These are phyloP conservation scores for Chiloscyllium plagiosum DNA, from an alignment of 2,113 vertebrate species.

Conservation along the genomic window DNA sequence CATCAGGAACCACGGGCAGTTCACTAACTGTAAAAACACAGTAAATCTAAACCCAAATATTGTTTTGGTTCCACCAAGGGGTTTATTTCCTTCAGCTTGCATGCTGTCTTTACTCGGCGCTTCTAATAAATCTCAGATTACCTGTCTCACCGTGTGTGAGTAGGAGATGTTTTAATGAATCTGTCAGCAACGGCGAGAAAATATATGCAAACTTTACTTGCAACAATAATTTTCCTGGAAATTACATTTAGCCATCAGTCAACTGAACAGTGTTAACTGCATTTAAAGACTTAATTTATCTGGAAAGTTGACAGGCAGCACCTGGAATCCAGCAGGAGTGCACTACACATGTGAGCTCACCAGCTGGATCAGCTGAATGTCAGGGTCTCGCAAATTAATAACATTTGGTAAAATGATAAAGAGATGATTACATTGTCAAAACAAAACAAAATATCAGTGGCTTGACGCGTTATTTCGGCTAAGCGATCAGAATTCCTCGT, in stretches of 20 bases:
- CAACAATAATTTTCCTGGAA: slow-evolving; percentile 36
- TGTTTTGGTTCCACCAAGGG: no score
- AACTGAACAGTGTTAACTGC: slow-evolving; percentile 20
- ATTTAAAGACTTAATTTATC: slow-evolving; percentile 36
- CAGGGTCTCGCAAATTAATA: slow-evolving; percentile 36
- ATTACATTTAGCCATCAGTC: slow-evolving; percentile 37
- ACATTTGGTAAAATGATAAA: slow-evolving; percentile 36
- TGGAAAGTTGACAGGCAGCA: slow-evolving; percentile 32
- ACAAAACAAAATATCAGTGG: slow-evolving; percentile 24
- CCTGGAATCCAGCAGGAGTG: slow-evolving; percentile 27
- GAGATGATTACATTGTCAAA: slow-evolving; percentile 38
- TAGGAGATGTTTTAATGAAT: slow-evolving; percentile 32
- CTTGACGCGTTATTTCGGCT: not conserved
- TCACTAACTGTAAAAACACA: not conserved
- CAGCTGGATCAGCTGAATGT: slow-evolving; percentile 34
- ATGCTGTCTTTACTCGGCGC: not conserved
- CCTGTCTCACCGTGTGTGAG: not conserved
- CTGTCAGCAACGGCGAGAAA: slow-evolving; percentile 1
- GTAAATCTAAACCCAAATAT: slow-evolving; percentile 9
- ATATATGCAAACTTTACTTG: slow-evolving; percentile 37
- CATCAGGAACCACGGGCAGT: no score
- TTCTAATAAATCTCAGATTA: slow-evolving; percentile 24
- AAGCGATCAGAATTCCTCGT: not conserved
- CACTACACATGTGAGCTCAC: not conserved
- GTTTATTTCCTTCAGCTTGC: not conserved